Percentiles rank a stretch among this genome's conserved stretches.
Conservation (phyloP, 2,113 vertebrate genomes). For the Lasiurus cinereus region DNA sequence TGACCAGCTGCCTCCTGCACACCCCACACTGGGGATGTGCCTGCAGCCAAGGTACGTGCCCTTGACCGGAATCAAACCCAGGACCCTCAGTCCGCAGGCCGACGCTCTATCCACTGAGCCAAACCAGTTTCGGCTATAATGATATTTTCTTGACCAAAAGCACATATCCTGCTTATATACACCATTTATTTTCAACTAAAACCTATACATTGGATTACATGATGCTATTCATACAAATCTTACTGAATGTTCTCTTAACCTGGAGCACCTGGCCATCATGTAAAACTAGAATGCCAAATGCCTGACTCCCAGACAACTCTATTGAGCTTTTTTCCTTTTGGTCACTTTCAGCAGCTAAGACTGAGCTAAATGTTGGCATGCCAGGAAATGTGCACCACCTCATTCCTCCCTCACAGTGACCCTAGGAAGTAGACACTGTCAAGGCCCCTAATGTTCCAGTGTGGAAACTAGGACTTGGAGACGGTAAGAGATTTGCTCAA, state of each 20-base stretch:
- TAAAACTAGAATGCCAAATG: background rate
- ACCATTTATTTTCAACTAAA: background rate
- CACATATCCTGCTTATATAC: background rate
- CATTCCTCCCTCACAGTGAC: background rate
- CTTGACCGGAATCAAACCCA: no score
- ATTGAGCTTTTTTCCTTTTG: background rate
- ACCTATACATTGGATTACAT: background rate
- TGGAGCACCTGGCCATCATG: background rate
- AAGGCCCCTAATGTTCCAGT: background rate
- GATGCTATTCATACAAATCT: background rate
- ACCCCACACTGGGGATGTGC: no score
- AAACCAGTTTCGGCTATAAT: background rate
- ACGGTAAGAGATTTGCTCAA: background rate
- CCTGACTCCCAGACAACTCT: background rate
- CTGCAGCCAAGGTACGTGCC: no score
- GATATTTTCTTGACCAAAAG: slow-evolving; percentile 6
- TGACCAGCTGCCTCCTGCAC: no score
- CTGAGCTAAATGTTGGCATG: background rate
- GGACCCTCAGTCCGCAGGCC: no score
- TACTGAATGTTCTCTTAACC: background rate
- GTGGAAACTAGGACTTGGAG: background rate
- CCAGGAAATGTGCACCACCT: background rate
- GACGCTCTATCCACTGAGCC: no score
- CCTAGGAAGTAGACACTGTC: background rate
- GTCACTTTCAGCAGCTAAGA: background rate